A percentile compares a stretch with the other conserved stretches of the same genome.
Evolutionary conservation across 2,888 invertebrate genomes (phyloP).

Genomic region (Rhagium mordax): DNA sequence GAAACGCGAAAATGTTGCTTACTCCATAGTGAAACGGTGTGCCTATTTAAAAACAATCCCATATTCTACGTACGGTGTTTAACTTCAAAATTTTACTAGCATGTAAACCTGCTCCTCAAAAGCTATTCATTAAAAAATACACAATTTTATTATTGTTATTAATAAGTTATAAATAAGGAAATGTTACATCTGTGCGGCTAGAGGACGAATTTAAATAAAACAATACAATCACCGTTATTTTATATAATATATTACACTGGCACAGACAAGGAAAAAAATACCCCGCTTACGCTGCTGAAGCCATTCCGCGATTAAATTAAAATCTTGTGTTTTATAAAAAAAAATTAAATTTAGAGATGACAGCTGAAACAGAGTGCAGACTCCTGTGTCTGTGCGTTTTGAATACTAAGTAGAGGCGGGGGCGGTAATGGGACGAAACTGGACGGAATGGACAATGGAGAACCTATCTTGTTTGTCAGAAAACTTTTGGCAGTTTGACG

Average conservation of each 20-base stretch:
- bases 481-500: slow-evolving; percentile 69
- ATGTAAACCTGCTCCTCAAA: no score
- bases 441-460: slow-evolving; percentile 54
- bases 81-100: no score
- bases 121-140: no score
- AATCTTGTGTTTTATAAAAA: slow-evolving; percentile 46
- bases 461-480: slow-evolving; percentile 60
- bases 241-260: not conserved
- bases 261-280: not conserved
- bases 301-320: slow-evolving; percentile 25
- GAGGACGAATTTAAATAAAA: not conserved
- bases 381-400: slow-evolving; percentile 32
- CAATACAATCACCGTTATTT: not conserved
- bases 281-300: not conserved
- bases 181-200: no score
- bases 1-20: no score
- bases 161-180: no score
- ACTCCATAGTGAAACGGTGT: no score
- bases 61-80: no score
- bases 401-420: slow-evolving; percentile 36
- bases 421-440: slow-evolving; percentile 51
- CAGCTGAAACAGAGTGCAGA: slow-evolving; percentile 57
- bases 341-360: slow-evolving; percentile 62
- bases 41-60: no score
- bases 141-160: no score